Percentiles rank a stretch among this genome's conserved stretches.
phyloP scores from a whole-genome alignment of 2,888 invertebrate genomes.

The Anagyrus pseudococci region DNA sequence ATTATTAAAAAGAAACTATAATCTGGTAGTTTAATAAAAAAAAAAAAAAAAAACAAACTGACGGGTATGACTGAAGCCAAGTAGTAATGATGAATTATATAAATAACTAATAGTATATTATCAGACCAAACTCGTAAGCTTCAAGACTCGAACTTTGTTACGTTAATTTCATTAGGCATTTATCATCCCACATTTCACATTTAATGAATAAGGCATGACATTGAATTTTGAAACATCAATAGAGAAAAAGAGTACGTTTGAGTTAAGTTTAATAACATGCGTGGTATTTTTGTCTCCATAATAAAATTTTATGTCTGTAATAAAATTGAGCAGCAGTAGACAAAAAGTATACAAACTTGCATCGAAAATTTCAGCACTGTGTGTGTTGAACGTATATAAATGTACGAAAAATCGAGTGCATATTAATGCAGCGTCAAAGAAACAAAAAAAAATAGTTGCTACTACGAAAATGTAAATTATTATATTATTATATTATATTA shows the following conservation, averaged over 20 bases:
- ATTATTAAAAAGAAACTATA: constrained; percentile 1
- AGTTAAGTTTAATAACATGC: too few species aligned
- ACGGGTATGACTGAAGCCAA: constrained; percentile 25
- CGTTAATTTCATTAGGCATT: too few species aligned
- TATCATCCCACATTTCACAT: too few species aligned
- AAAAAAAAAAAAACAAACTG: too few species aligned
- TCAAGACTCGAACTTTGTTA: too few species aligned
- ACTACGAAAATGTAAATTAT: constrained; percentile 61
- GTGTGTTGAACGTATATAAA: constrained; percentile 39
- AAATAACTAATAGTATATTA: too few species aligned
- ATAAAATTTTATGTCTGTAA: constrained; percentile 18
- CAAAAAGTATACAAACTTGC: constrained; percentile 35
- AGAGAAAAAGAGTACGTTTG: constrained; percentile 11
- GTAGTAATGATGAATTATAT: too few species aligned
- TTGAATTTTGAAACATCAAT: constrained; percentile 16
- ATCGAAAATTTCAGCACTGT: constrained; percentile 24
- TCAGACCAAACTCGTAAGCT: too few species aligned
- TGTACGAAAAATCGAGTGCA: constrained; percentile 48
- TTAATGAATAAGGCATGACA: constrained; percentile 25
- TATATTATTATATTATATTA: too few species aligned
- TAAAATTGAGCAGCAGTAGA: constrained; percentile 21
- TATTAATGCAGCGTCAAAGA: constrained; percentile 54
- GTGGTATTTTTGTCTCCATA: too few species aligned
- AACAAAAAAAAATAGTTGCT: constrained; percentile 54
- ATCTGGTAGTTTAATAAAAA: too few species aligned